phyloP scores from a whole-genome alignment of 2,797 vertebrate genomes.

The Chelon labrosus region DNA sequence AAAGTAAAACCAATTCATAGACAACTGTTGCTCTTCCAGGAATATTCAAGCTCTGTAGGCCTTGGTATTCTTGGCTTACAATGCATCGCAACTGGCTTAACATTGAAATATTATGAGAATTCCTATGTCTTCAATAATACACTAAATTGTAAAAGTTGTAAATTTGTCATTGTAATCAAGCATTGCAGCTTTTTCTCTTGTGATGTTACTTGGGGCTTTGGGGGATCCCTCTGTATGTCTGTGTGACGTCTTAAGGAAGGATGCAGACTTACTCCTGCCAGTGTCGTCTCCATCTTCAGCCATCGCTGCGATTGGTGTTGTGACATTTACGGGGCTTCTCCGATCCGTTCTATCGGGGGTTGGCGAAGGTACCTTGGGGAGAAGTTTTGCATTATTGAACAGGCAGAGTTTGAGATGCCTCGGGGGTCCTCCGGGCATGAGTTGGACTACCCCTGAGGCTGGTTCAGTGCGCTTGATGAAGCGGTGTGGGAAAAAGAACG shows the following conservation, averaged over 20 bases:
- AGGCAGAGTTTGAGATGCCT: constrained; percentile 74
- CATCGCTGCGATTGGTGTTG: constrained; percentile 26
- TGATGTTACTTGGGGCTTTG: neutral
- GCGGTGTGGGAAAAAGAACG: constrained; percentile 69
- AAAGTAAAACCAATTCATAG: constrained; percentile 1
- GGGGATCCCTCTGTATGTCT: neutral
- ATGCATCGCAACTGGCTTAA: neutral
- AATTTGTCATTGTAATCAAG: neutral
- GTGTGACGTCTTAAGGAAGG: constrained; percentile 26
- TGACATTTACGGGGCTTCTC: constrained; percentile 50
- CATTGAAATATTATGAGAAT: neutral
- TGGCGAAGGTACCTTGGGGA: constrained; percentile 75
- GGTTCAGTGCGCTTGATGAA: constrained; percentile 69
- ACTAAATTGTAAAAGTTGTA: neutral
- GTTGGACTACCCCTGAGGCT: constrained; percentile 78
- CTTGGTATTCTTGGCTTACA: neutral
- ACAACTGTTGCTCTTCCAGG: constrained; percentile 5
- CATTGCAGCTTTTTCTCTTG: constrained; percentile 3
- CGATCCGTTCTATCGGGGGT: constrained; percentile 54
- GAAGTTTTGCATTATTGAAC: constrained; percentile 82
- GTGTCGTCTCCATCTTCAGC: constrained; percentile 46
- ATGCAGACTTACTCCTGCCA: constrained; percentile 69
- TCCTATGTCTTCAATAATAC: neutral
- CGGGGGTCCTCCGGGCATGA: constrained; percentile 76
- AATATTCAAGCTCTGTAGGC: neutral